Evolutionary conservation across 1,140 invertebrate species (phyloP).

Genomic region (Drosophila sechellia): DNA sequence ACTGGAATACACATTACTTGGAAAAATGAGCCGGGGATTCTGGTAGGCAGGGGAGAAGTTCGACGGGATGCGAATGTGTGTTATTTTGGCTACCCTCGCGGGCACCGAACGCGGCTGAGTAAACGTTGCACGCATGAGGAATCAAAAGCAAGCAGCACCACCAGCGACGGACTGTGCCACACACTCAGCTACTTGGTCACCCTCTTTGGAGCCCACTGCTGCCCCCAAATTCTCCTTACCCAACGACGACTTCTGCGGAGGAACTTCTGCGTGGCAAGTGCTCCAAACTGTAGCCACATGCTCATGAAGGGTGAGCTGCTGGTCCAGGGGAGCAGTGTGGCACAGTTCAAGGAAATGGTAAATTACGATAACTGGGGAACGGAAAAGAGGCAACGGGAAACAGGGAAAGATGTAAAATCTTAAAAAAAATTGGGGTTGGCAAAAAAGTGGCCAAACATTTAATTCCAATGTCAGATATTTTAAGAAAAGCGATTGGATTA

Average conservation of each 20-base stretch:
- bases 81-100: slow-evolving; percentile 60
- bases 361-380: slow-evolving; percentile 52
- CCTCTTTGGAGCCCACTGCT: neutral
- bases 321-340: slow-evolving; percentile 6
- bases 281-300: slow-evolving; percentile 39
- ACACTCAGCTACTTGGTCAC: slow-evolving; percentile 4
- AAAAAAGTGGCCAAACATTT: neutral
- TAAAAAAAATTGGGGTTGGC: neutral
- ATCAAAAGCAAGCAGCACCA: slow-evolving; percentile 65
- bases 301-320: slow-evolving; percentile 5
- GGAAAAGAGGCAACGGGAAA: neutral
- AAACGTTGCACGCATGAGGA: slow-evolving; percentile 74
- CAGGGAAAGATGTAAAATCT: slow-evolving; percentile 19
- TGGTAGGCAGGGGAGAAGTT: slow-evolving; percentile 4
- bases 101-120: slow-evolving; percentile 53
- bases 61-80: slow-evolving; percentile 6
- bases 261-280: slow-evolving; percentile 9
- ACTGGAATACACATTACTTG: slow-evolving; percentile 3
- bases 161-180: slow-evolving; percentile 3
- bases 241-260: slow-evolving; percentile 10
- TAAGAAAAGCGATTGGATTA: no score
- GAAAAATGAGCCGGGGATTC: slow-evolving; percentile 4
- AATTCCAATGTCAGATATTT: neutral
- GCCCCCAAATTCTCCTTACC: slow-evolving; percentile 11
- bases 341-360: slow-evolving; percentile 33